Evolutionary conservation across 2,113 vertebrate genomes (phyloP).

Genomic region (Gobiocypris rarus): DNA sequence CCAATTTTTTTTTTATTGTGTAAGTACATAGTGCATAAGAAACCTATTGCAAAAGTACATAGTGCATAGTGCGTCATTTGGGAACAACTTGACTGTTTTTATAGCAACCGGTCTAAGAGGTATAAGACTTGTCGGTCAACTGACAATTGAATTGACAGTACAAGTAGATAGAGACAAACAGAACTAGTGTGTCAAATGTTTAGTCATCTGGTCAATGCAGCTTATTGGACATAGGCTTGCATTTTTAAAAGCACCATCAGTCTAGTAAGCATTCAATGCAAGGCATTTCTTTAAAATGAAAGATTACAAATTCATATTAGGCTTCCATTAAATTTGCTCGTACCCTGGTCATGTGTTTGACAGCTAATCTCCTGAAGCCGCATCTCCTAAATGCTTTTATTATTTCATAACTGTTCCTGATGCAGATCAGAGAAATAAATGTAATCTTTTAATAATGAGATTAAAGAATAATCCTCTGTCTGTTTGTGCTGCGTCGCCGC

Average conservation of each 20-base stretch:
- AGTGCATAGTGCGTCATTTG: too few relatives aligned
- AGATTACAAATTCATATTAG: not conserved
- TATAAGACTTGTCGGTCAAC: too few relatives aligned
- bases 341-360: not conserved
- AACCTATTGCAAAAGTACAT: too few relatives aligned
- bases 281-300: not conserved
- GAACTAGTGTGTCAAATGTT: not conserved
- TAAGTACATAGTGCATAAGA: too few relatives aligned
- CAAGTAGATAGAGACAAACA: not conserved
- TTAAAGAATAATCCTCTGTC: slow-evolving; percentile 25
- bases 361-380: not conserved
- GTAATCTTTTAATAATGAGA: slow-evolving; percentile 27
- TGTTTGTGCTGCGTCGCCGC: not conserved
- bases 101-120: too few relatives aligned
- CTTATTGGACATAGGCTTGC: not conserved
- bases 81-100: too few relatives aligned
- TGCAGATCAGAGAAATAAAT: slow-evolving; percentile 32
- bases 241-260: not conserved
- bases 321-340: not conserved
- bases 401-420: slow-evolving; percentile 18
- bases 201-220: not conserved
- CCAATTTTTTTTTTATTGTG: too few relatives aligned
- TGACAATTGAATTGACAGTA: too few relatives aligned
- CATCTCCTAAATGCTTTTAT: slow-evolving; percentile 18
- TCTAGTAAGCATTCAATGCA: not conserved